Conservation (phyloP, 1,140 invertebrate species). For the Neoseiulus cucumeris region DNA sequence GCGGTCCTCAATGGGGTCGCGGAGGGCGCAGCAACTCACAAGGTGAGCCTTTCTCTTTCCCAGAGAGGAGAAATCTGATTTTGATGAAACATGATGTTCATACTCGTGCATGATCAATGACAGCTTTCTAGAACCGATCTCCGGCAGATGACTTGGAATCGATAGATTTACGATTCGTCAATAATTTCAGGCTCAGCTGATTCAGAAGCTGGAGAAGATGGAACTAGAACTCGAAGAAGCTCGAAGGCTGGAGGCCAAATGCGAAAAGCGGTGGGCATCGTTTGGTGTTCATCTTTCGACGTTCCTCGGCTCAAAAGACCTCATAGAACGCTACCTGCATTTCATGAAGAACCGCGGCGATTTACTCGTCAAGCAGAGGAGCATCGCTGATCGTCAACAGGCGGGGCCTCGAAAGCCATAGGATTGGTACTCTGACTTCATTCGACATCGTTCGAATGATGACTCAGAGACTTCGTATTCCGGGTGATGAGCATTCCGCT, state of each 20-base stretch:
- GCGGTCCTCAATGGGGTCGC: background rate
- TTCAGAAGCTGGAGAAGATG: background rate
- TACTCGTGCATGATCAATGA: no score
- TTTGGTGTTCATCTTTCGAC: background rate
- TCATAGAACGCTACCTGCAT: background rate
- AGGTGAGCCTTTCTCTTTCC: background rate
- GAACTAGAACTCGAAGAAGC: background rate
- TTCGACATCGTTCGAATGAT: no score
- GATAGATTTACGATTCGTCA: no score
- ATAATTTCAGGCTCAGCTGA: background rate
- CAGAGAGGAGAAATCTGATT: no score
- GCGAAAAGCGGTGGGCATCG: slow-evolving; percentile 2
- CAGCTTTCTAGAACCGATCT: no score
- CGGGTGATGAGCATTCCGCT: no score
- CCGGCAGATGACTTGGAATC: no score
- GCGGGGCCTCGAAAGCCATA: no score
- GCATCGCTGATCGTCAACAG: background rate
- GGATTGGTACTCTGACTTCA: no score
- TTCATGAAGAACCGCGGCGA: slow-evolving; percentile 8
- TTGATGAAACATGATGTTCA: no score
- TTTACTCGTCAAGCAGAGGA: background rate
- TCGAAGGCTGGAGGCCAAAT: background rate
- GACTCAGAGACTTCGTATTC: no score
- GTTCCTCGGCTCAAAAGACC: background rate
- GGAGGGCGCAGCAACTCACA: background rate